Percentiles rank a stretch among this genome's conserved stretches.
These are phyloP conservation scores for Sinocyclocheilus rhinocerous DNA, from an alignment of 2,113 vertebrate species.

Conservation along the genomic window DNA sequence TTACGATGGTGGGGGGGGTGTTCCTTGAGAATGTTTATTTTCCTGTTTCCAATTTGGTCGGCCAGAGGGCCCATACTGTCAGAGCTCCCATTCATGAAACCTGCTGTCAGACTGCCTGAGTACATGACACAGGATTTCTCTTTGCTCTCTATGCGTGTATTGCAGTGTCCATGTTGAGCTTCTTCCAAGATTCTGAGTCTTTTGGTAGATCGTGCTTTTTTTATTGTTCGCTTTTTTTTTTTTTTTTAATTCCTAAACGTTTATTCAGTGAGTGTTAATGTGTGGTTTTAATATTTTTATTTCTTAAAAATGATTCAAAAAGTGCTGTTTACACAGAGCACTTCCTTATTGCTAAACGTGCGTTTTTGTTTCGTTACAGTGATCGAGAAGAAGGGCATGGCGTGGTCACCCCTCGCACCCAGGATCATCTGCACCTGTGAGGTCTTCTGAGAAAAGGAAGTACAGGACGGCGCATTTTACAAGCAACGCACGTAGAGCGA, in stretches of 20 bases:
- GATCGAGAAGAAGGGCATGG: conserved; percentile 31
- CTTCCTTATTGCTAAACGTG: neutral
- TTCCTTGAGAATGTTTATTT: conserved; percentile 66
- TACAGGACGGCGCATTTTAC: conserved; percentile 34
- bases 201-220: neutral
- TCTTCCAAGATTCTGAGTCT: neutral
- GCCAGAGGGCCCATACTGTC: conserved; percentile 61
- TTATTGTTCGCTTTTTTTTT: no score
- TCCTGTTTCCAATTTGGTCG: conserved; percentile 66
- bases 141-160: conserved; percentile 31
- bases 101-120: conserved; percentile 49
- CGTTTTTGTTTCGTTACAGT: conserved; percentile 36
- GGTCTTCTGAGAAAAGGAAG: conserved; percentile 42
- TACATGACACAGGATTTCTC: conserved; percentile 46
- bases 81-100: conserved; percentile 62
- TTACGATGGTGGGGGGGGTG: conserved; percentile 45
- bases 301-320: neutral
- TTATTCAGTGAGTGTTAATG: neutral
- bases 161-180: conserved; percentile 6
- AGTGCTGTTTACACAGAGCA: neutral
- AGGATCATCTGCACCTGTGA: conserved; percentile 48
- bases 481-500: conserved; percentile 32
- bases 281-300: neutral
- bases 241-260: neutral
- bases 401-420: conserved; percentile 25